Evolutionary conservation across 2,888 invertebrate species (phyloP).

Genomic region (Troides helena): DNA sequence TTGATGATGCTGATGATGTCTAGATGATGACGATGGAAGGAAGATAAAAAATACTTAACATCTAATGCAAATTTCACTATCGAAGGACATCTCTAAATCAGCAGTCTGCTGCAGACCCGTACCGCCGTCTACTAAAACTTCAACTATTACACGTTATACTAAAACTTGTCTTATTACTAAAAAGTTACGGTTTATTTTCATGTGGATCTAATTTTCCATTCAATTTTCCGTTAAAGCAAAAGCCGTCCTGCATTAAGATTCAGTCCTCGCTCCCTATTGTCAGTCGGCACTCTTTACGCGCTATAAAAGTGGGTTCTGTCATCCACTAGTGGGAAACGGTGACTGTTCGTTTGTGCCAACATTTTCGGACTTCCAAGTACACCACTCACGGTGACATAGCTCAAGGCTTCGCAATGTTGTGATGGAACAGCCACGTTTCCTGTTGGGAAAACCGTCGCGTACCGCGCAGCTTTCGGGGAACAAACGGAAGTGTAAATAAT

Average conservation of each 20-base stretch:
- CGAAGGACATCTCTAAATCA: too few species aligned
- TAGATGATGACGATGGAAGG: too few species aligned
- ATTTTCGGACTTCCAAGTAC: slow-evolving; percentile 23
- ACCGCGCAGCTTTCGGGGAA: too few species aligned
- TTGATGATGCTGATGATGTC: too few species aligned
- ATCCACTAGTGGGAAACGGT: slow-evolving; percentile 17
- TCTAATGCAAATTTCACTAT: too few species aligned
- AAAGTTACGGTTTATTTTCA: background rate
- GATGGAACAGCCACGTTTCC: background rate
- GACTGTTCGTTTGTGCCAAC: slow-evolving; percentile 2
- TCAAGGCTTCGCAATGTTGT: background rate
- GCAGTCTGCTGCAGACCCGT: too few species aligned
- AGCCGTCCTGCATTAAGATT: slow-evolving; percentile 12
- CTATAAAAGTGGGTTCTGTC: slow-evolving; percentile 18
- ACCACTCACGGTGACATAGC: background rate
- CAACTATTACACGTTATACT: background rate
- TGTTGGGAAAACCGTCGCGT: too few species aligned
- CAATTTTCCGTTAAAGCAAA: background rate
- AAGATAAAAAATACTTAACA: too few species aligned
- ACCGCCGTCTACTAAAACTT: too few species aligned
- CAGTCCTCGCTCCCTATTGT: slow-evolving; percentile 18
- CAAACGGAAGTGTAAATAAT: too few species aligned
- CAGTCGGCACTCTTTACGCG: slow-evolving; percentile 13
- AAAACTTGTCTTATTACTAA: background rate
- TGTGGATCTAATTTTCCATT: background rate